Conservation (phyloP, 2,113 vertebrate species). For the Glaucidium brasilianum region DNA sequence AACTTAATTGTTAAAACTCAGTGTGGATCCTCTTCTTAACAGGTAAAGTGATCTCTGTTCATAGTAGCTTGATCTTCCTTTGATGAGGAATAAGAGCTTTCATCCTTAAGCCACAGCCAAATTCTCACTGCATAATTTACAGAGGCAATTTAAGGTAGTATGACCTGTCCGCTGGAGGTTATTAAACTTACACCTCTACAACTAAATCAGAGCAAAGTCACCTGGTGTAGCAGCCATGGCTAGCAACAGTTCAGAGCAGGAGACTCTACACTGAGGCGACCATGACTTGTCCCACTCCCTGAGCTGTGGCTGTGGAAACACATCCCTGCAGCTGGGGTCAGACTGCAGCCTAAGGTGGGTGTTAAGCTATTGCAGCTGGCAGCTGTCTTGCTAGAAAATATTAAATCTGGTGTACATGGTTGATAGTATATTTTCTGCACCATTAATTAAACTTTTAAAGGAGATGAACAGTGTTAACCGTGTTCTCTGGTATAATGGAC, state of each 20-base stretch:
- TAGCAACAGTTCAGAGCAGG: neutral
- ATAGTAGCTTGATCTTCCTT: neutral
- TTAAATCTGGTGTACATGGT: accelerated
- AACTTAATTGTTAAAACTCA: neutral
- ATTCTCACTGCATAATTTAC: neutral
- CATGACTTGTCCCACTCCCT: neutral
- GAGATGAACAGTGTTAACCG: neutral
- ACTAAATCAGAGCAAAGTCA: neutral
- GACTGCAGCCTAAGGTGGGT: neutral
- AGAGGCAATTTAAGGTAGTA: neutral
- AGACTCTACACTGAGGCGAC: neutral
- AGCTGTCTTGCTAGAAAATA: neutral
- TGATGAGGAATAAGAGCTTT: neutral
- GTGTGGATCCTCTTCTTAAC: neutral
- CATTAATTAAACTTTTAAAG: neutral
- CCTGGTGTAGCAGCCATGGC: neutral
- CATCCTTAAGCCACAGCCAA: neutral
- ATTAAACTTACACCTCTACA: neutral
- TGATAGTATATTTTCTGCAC: neutral
- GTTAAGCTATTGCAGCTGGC: neutral
- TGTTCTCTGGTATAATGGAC: neutral
- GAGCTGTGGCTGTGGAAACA: neutral
- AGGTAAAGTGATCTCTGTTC: neutral
- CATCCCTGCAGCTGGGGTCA: neutral
- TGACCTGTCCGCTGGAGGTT: neutral